Conservation (phyloP, 1,140 invertebrate species). For the Wiebesia pumilae region DNA sequence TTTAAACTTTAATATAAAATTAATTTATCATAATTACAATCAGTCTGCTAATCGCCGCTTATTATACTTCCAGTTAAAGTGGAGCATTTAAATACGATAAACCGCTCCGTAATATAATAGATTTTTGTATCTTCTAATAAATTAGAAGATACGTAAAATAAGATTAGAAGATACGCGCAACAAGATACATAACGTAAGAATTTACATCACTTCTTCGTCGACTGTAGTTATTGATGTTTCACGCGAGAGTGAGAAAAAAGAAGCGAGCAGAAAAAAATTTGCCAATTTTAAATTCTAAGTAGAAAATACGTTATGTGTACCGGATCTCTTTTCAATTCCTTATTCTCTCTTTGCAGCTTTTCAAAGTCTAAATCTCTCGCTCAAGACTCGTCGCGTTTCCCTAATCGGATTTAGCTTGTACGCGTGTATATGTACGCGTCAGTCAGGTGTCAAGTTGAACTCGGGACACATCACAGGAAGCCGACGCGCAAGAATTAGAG, state of each 20-base stretch:
- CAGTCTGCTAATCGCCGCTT: not conserved
- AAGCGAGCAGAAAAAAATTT: not conserved
- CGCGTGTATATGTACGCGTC: not conserved
- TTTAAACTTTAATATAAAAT: not conserved
- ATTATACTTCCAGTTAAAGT: not conserved
- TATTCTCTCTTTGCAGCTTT: slow-evolving; percentile 10
- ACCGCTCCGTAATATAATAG: not conserved
- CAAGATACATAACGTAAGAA: not conserved
- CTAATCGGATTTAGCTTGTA: slow-evolving; percentile 45
- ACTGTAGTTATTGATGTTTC: not conserved
- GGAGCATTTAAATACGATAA: not conserved
- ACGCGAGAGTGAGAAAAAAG: not conserved
- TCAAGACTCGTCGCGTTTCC: not conserved
- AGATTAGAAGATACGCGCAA: not conserved
- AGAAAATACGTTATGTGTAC: not conserved
- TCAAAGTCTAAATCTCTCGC: slow-evolving; percentile 18
- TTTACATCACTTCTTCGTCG: not conserved
- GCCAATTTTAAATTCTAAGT: not conserved
- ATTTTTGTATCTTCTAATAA: not conserved
- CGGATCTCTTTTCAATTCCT: slow-evolving; percentile 12
- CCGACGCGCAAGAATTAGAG: slow-evolving; percentile 26
- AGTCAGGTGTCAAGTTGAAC: slow-evolving; percentile 14
- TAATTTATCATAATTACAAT: not conserved
- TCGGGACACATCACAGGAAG: slow-evolving; percentile 33
- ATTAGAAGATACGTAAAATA: not conserved